Percentiles rank a stretch among this genome's conserved stretches.
These are phyloP conservation scores for Passer montanus DNA, from an alignment of 2,113 vertebrate species.

Conservation along the genomic window DNA sequence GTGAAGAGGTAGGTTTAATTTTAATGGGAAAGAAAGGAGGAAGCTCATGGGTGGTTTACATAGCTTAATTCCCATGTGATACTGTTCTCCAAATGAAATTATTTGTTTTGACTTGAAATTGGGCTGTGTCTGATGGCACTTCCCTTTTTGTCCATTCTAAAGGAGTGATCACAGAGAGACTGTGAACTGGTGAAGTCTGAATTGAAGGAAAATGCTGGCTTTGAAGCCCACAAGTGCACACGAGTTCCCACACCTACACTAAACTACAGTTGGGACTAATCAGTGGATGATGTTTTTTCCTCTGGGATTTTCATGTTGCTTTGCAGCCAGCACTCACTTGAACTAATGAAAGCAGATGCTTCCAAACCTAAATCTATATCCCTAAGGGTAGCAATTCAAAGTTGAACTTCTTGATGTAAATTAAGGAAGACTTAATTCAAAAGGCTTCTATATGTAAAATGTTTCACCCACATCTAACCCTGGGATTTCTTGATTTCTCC, in stretches of 20 bases:
- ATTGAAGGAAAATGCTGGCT: not conserved
- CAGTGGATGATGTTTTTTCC: not conserved
- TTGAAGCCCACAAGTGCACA: not conserved
- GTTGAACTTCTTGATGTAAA: not conserved
- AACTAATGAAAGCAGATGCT: not conserved
- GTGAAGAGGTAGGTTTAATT: not conserved
- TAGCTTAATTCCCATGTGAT: not conserved
- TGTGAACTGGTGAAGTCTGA: not conserved
- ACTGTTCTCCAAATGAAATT: not conserved
- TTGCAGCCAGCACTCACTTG: not conserved
- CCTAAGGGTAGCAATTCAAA: not conserved
- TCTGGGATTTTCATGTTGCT: not conserved
- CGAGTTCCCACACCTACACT: not conserved
- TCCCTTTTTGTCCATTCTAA: not conserved
- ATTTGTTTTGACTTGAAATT: not conserved
- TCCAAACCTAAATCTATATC: not conserved
- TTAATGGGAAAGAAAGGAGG: not conserved
- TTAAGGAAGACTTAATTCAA: constrained; percentile 5
- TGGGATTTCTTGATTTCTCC: not conserved
- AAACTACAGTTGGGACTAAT: not conserved
- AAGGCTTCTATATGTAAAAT: not conserved
- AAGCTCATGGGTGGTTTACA: not conserved
- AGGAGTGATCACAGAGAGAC: not conserved
- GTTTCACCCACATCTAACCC: not conserved
- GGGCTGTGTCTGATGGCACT: not conserved